A percentile compares a stretch with the other conserved stretches of the same genome.
Evolutionary conservation across 2,888 invertebrate species (phyloP).

Genomic region (Dolichomitus sp.): DNA sequence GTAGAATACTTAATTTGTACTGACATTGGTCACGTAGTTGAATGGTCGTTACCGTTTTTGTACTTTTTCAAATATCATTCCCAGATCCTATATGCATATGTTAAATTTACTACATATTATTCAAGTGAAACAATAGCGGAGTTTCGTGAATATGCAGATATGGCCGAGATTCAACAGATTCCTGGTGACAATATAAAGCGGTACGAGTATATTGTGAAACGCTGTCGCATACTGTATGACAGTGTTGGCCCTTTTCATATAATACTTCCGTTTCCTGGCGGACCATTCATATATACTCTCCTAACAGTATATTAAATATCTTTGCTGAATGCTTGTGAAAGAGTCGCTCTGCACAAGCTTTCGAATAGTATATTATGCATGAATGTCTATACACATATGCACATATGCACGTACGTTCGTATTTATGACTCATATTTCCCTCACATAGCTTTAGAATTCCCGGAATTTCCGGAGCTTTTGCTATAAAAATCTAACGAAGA

Average conservation of each 20-base stretch:
- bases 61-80: background rate
- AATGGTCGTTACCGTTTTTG: background rate
- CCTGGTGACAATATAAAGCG: conserved; percentile 42
- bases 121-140: conserved; percentile 20
- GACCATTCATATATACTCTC: conserved; percentile 7
- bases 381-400: background rate
- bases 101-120: background rate
- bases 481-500: too few relatives aligned
- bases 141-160: conserved; percentile 1
- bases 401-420: background rate
- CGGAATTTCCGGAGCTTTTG: too few relatives aligned
- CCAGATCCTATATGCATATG: conserved; percentile 1
- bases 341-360: background rate
- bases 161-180: conserved; percentile 40
- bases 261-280: background rate
- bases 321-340: conserved; percentile 5
- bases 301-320: conserved; percentile 43
- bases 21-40: background rate
- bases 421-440: too few relatives aligned
- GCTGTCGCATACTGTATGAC: conserved; percentile 13
- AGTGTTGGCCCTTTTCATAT: conserved; percentile 3
- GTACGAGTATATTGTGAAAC: conserved; percentile 11
- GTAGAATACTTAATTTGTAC: background rate
- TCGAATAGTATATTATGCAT: background rate
- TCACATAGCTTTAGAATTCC: too few relatives aligned